A percentile compares a stretch with the other conserved stretches of the same genome.
These are phyloP conservation scores for Brachionus manjavacas DNA, from an alignment of 1,140 invertebrate species.

Conservation along the genomic window DNA sequence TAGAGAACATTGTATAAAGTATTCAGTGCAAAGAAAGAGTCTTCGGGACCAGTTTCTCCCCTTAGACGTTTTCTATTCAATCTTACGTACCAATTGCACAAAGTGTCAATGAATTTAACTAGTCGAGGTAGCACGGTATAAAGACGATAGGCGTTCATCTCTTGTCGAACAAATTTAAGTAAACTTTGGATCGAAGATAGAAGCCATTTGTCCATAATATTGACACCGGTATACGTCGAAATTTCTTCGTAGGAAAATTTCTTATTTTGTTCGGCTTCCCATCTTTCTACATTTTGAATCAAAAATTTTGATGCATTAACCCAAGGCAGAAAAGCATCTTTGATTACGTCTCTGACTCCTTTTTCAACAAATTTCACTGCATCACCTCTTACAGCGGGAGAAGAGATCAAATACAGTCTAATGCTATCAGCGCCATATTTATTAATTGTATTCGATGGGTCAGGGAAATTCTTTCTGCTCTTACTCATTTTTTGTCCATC, in stretches of 20 bases:
- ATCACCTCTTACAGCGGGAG: constrained; percentile 92
- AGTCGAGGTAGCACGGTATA: constrained; percentile 90
- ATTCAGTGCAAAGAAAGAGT: constrained; percentile 41
- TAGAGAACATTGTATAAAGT: constrained; percentile 31
- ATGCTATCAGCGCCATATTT: constrained; percentile 96
- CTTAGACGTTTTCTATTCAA: constrained; percentile 77
- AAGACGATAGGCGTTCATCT: constrained; percentile 84
- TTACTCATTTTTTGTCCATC: constrained; percentile 99
- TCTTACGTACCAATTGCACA: constrained; percentile 97
- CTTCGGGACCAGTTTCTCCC: constrained; percentile 19
- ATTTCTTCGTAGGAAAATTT: constrained; percentile 28
- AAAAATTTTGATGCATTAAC: constrained; percentile 96
- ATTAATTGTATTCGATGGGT: constrained; percentile 81
- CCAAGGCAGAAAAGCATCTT: constrained; percentile 97
- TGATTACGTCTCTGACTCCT: constrained; percentile 88
- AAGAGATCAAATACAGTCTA: constrained; percentile 84
- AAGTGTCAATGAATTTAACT: constrained; percentile 90
- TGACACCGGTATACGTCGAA: constrained; percentile 57
- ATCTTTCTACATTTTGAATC: constrained; percentile 82
- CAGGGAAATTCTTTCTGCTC: constrained; percentile 96
- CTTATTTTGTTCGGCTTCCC: constrained; percentile 63
- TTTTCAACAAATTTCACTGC: constrained; percentile 94
- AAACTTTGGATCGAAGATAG: constrained; percentile 89
- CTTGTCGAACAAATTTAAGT: constrained; percentile 76
- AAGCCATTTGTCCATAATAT: constrained; percentile 97